phyloP scores from a whole-genome alignment of 2,888 invertebrate genomes.

The Drosophila quinaria region DNA sequence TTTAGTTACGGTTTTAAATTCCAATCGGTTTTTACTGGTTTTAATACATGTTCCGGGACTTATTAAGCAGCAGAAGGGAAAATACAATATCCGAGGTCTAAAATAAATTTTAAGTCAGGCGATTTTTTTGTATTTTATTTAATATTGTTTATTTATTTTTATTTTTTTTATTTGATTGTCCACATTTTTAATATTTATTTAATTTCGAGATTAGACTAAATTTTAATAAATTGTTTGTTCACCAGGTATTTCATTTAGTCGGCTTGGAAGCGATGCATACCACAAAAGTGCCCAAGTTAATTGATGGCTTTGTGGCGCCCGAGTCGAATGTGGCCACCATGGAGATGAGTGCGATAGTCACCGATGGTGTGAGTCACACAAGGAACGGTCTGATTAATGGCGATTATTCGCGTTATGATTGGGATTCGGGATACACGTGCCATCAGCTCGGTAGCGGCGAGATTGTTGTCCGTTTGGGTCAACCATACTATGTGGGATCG shows the following conservation, averaged over 20 bases:
- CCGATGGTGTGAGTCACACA: constrained; percentile 97
- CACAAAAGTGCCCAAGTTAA: constrained; percentile 90
- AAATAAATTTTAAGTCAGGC: too few species aligned
- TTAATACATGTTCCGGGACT: too few species aligned
- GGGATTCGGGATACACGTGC: constrained; percentile 99
- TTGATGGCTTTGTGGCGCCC: constrained; percentile 92
- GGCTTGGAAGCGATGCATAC: constrained; percentile 96
- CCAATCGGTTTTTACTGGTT: too few species aligned
- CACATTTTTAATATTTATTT: too few species aligned
- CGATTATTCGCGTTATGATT: constrained; percentile 97
- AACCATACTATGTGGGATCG: constrained; percentile 96
- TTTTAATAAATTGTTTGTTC: not conserved
- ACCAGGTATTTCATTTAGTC: constrained; percentile 94
- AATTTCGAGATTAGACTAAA: too few species aligned
- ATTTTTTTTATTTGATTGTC: too few species aligned
- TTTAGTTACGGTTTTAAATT: too few species aligned
- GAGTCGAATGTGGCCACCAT: constrained; percentile 96
- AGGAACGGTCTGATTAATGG: constrained; percentile 98
- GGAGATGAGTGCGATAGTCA: constrained; percentile 95
- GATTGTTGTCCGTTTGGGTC: constrained; percentile 97
- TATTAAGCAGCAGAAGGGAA: too few species aligned
- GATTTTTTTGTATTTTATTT: too few species aligned
- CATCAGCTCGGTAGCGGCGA: constrained; percentile 98
- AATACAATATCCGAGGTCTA: too few species aligned
- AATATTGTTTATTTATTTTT: too few species aligned